Evolutionary conservation across 2,113 vertebrate genomes (phyloP).

Genomic region (Ranitomeya variabilis): DNA sequence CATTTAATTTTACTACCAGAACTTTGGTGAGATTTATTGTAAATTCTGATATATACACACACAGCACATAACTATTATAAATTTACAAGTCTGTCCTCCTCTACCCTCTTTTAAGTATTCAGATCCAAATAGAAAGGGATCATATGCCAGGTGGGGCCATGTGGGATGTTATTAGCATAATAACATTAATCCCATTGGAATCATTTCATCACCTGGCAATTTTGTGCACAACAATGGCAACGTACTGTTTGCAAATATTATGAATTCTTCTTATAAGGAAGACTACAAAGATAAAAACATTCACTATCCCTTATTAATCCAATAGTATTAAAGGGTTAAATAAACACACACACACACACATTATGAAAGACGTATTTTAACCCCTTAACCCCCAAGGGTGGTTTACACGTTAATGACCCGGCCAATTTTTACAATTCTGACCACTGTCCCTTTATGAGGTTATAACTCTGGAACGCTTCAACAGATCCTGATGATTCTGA

Average conservation of each 20-base stretch:
- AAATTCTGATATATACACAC: neutral
- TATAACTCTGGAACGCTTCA: too few relatives aligned
- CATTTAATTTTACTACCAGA: neutral
- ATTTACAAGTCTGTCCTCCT: neutral
- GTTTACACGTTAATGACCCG: too few relatives aligned
- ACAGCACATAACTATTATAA: neutral
- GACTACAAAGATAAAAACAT: too few relatives aligned
- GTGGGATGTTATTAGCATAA: conserved; percentile 41
- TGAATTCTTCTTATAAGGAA: neutral
- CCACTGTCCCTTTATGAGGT: too few relatives aligned
- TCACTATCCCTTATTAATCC: too few relatives aligned
- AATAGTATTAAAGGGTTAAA: too few relatives aligned
- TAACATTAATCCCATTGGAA: conserved; percentile 37
- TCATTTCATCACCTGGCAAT: conserved; percentile 38
- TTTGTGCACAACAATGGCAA: conserved; percentile 26
- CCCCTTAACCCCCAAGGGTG: too few relatives aligned
- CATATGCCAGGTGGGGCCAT: conserved; percentile 13
- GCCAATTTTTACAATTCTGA: too few relatives aligned
- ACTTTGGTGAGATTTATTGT: neutral
- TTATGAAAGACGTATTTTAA: too few relatives aligned
- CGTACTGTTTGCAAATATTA: conserved; percentile 45
- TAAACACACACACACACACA: too few relatives aligned
- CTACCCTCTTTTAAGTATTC: neutral
- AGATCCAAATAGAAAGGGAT: conserved; percentile 15
- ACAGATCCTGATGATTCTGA: too few relatives aligned